Evolutionary conservation across 2,888 invertebrate genomes (phyloP), one percentile per base, ranked within the genome.

Genomic region (Idaea straminata): DNA sequence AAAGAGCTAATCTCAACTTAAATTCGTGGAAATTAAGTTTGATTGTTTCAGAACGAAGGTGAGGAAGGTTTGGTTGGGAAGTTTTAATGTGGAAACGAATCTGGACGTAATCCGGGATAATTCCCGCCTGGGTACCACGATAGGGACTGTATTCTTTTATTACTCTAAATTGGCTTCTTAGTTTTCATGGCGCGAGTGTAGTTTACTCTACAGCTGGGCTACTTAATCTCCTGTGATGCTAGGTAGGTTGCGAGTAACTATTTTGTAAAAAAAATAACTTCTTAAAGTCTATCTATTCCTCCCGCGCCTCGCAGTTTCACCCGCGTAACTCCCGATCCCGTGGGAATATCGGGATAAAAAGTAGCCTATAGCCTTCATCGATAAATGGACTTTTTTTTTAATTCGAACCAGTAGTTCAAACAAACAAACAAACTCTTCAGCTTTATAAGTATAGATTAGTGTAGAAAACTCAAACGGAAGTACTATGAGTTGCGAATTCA

Each of bases 31-130:
- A 64, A 70, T 69, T 68, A 69, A 15, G 64, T 72, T 66, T 71
- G 69, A 68, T 69, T 72, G 69, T 72, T 70, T 69, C 67, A 62
- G 34, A 61, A 60, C 59, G 62, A 71, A 72, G 73, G 72, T 74
- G 77, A 77, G 72, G 74, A 77, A 77, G 74, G 76, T 75, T 74
- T 71, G 70, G 66, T 66, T 73, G 71, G 69, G 69, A 77, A 78
- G 76, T 76, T 80, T 80, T 80, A 82, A 82, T 80, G 78, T 79
- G 72, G 74, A 76, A 79, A 76, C 70, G 77, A 77, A 80, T 73
- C 80, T 75, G 66, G 66, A 66, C 59, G 71, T 75, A 72, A 75
- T 75, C 74, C 73, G 62, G 70, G 72, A 70, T 74, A 70, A 73
- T 63, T 61, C 69, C 66, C 65, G 68, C 62, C 64, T 47, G 47